Evolutionary conservation across 2,113 vertebrate genomes (phyloP), one percentile per base, ranked within the genome.

Genomic region (Brachirus orientalis): DNA sequence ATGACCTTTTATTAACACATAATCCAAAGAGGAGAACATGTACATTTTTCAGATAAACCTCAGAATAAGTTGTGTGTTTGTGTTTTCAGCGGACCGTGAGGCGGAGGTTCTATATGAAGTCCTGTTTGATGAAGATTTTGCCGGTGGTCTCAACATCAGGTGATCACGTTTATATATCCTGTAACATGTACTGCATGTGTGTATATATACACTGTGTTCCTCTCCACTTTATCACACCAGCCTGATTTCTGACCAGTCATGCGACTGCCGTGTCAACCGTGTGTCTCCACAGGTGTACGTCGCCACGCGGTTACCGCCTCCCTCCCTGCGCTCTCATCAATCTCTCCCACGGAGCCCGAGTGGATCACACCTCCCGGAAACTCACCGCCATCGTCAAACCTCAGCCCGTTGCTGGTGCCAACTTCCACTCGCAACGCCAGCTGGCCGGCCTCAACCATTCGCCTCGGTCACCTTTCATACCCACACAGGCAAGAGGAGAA

Each of bases 81-180:
- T 55, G 16, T 38, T 7, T 53, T 14, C 80, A 99, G 98, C 98
- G 63, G 94, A 92, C 2, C 94, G 96, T 69, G 98, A 99, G 86
- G 94, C 94, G 62, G 97, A 99, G 88, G 93, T 98, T 67, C 93
- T 99, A n/a, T 99, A 96, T 20, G 98, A 99, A 91, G 96, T 99
- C 52, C 69, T 99, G 62, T 99, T 98, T 90, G 98, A 99, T 92
- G 96, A 98, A 77, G 98, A 98, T 66, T 99, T 99, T 90, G 91
- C 92, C 55, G 96, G 98, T 84, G 98, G 98, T 57, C 94, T 99
- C 65, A 96, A 90, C 73, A 94, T 99, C 92, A 97, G 98, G 98
- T 99, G 86, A 74, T 74, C 2, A 3, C 13, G 13, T 13, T 17
- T 40, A 2, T 40, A 10, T 2, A 40, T 4, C 50, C 35, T 11